These are phyloP conservation scores for Iselma pallidipennis DNA, from an alignment of 2,888 invertebrate species.

Conservation along the genomic window DNA sequence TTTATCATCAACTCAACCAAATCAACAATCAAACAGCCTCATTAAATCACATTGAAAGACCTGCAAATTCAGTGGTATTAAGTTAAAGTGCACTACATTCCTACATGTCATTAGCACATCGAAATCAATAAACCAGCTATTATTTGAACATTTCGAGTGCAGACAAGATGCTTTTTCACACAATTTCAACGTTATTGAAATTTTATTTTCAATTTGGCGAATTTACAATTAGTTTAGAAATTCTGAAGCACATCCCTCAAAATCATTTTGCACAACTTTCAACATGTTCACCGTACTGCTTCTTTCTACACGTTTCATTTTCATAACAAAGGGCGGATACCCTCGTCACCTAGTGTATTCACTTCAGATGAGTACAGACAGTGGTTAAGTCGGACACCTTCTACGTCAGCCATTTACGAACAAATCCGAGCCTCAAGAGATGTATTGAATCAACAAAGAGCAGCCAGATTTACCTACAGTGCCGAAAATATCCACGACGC, in stretches of 20 bases:
- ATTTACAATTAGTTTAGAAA: background rate
- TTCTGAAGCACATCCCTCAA: background rate
- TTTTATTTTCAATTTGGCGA: background rate
- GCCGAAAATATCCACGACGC: constrained; percentile 91
- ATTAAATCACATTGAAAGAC: constrained; percentile 16
- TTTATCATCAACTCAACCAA: constrained; percentile 10
- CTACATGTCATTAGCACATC: background rate
- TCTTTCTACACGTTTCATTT: constrained; percentile 27
- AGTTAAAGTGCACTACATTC: background rate
- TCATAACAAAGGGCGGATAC: constrained; percentile 46
- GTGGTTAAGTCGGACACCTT: constrained; percentile 88
- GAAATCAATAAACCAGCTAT: background rate
- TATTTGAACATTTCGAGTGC: background rate
- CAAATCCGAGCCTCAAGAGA: constrained; percentile 83
- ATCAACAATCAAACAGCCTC: constrained; percentile 9
- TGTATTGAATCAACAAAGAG: constrained; percentile 67
- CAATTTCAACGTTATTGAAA: too few species aligned
- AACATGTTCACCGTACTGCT: constrained; percentile 12
- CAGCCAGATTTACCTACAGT: constrained; percentile 82
- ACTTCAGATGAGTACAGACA: constrained; percentile 92
- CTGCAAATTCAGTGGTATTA: background rate
- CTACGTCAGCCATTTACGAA: constrained; percentile 91
- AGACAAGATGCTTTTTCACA: background rate
- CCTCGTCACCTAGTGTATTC: constrained; percentile 64
- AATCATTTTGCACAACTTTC: background rate